Evolutionary conservation across 2,888 invertebrate genomes (phyloP), one percentile per base, ranked within the genome.

Genomic region (Scrobipalpa atriplicella): DNA sequence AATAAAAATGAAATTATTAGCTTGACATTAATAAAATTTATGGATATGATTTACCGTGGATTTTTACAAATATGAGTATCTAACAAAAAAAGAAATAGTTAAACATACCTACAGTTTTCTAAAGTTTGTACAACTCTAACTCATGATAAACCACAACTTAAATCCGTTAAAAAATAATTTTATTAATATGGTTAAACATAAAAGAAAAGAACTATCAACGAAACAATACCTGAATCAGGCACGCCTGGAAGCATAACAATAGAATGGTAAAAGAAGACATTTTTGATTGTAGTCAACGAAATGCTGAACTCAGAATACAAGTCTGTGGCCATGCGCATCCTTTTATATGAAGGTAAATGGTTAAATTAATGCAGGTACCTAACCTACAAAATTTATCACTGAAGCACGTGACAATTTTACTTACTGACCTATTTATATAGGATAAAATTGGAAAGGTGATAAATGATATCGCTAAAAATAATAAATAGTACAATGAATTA

Each of bases 241-340:
- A 82, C 72, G 79, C 82, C 73, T 83, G 83, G 70, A 77, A 65
- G 75, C 80, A 81, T 67, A 82, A 66, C 29, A 78, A 67, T 13
- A 80, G 64, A 67, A 80, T 73, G 16, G 75, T 68, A 65, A 77
- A 76, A 64, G 78, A 61, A 67, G 77, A 76, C 81, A 82, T 81
- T 29, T 56, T 47, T 58, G 62, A 21, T 62, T 67, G 36, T 68
- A 54, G 66, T 68, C 68, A 63, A 65, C 63, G 41, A 39, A 39
- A 13, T n/a, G 43, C 38, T 60, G 66, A 68, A 52, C 7, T 9
- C 10, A 64, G 63, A 65, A 65, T 68, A 62, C 47, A 10, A 29
- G n/a, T 51, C 39, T 63, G 2, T 5, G 13, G 10, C 38, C 6
- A 43, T 6, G 3, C 11, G 2, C 61, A 21, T n/a, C 56, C 36